phyloP scores from a whole-genome alignment of 2,797 vertebrate species.

The Echeneis naucrates region DNA sequence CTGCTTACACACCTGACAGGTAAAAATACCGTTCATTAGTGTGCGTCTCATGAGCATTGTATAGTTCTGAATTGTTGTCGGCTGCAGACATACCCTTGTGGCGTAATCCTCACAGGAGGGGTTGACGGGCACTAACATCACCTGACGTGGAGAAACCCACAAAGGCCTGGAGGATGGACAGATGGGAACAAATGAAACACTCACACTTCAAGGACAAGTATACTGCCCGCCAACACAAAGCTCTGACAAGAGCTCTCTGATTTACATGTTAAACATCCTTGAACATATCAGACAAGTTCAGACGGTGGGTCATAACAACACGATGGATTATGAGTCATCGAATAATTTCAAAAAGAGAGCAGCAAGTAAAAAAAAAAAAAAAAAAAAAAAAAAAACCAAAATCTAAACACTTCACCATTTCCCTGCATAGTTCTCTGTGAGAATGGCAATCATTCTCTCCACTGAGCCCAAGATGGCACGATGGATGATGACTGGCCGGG shows the following conservation, averaged over 20 bases:
- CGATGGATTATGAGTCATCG: not conserved
- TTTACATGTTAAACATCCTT: not conserved
- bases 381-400: too few species aligned
- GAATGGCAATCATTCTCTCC: constrained; percentile 97
- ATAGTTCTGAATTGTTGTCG: not conserved
- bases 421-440: constrained; percentile 94
- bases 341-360: too few species aligned
- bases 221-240: constrained; percentile 1
- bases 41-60: not conserved
- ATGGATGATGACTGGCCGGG: constrained; percentile 95
- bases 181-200: not conserved
- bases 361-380: too few species aligned
- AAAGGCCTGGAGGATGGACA: constrained; percentile 88
- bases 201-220: too few species aligned
- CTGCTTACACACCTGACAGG: constrained; percentile 86
- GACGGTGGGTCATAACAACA: not conserved
- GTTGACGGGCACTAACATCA: constrained; percentile 95
- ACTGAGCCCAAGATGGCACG: constrained; percentile 95
- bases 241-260: not conserved
- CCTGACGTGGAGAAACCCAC: constrained; percentile 94
- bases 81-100: constrained; percentile 79
- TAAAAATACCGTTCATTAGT: not conserved
- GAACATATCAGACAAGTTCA: not conserved
- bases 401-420: constrained; percentile 90
- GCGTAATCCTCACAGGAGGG: constrained; percentile 91